Conservation (phyloP, 2,113 vertebrate genomes). For the Herpetotheres cachinnans region DNA sequence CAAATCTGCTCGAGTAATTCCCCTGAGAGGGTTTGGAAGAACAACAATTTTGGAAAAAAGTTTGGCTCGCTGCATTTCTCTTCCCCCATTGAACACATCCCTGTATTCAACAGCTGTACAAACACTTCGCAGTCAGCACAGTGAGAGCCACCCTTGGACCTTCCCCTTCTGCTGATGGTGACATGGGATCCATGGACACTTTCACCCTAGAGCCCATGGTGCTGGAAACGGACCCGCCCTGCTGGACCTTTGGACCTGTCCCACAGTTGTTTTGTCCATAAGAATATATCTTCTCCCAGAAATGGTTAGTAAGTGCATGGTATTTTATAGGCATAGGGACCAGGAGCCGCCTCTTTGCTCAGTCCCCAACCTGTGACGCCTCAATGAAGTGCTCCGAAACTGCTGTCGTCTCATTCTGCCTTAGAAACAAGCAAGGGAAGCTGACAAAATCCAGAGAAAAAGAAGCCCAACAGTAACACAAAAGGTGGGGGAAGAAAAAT, state of each 20-base stretch:
- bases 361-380: background rate
- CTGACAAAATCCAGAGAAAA: background rate
- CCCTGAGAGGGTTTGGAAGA: background rate
- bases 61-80: background rate
- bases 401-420: background rate
- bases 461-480: background rate
- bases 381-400: background rate
- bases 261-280: background rate
- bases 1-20: background rate
- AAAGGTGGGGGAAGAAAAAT: background rate
- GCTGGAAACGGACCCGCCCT: rapidly evolving
- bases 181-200: rapidly evolving
- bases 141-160: background rate
- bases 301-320: rapidly evolving
- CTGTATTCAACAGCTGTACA: background rate
- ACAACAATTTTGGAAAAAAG: background rate
- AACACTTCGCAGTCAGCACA: background rate
- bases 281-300: background rate
- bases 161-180: background rate
- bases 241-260: background rate
- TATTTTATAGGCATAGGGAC: rapidly evolving
- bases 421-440: background rate
- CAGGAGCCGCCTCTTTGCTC: background rate
- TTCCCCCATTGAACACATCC: background rate
- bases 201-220: rapidly evolving